phyloP scores from a whole-genome alignment of 2,113 vertebrate genomes.

The Lipophrys pholis region DNA sequence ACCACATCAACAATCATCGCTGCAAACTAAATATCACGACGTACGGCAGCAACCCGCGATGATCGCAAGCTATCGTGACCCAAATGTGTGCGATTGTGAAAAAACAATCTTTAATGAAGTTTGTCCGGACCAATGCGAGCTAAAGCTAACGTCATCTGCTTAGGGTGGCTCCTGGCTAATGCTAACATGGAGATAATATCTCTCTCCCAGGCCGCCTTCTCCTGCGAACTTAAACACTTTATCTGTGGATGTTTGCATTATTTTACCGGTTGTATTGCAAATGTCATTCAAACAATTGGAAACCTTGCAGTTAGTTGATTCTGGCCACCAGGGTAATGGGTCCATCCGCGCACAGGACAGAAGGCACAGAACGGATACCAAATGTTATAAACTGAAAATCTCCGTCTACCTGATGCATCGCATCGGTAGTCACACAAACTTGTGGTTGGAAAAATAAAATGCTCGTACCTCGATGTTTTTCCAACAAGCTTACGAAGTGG shows the following conservation, averaged over 20 bases:
- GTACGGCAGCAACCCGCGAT: no score
- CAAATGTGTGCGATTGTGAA: neutral
- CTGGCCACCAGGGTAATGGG: constrained; percentile 29
- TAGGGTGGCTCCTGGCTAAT: neutral
- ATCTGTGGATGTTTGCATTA: neutral
- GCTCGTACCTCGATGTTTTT: constrained; percentile 45
- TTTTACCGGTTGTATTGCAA: neutral
- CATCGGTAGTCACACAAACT: neutral
- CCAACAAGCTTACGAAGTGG: constrained; percentile 1
- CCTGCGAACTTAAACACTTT: neutral
- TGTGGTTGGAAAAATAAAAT: neutral
- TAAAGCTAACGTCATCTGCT: neutral
- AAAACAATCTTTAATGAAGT: neutral
- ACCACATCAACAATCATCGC: no score
- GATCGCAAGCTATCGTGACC: no score
- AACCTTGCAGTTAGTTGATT: constrained; percentile 3
- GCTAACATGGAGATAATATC: neutral
- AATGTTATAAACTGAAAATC: neutral
- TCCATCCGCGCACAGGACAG: neutral
- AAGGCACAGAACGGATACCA: no score
- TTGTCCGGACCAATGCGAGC: neutral
- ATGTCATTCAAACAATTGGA: constrained; percentile 13
- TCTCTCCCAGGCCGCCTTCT: no score
- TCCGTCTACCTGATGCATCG: neutral
- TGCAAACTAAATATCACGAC: no score